Evolutionary conservation across 2,888 invertebrate genomes (phyloP).

Genomic region (Sminthurides aquaticus): DNA sequence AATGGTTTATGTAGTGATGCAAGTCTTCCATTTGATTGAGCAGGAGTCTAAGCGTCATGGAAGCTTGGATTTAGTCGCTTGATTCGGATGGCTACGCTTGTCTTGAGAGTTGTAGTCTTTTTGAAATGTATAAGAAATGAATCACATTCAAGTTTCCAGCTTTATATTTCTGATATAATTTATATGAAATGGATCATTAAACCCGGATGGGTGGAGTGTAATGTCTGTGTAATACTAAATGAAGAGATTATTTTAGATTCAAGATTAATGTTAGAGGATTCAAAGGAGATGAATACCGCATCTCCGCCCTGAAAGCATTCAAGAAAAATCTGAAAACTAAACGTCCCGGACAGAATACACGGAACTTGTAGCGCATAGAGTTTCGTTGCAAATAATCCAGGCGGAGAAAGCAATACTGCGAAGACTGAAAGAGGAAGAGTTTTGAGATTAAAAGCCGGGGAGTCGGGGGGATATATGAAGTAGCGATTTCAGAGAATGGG

Average conservation of each 20-base stretch:
- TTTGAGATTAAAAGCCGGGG: too few species aligned
- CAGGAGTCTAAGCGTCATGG: background rate
- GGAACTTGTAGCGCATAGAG: too few species aligned
- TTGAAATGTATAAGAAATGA: background rate
- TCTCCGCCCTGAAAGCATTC: background rate
- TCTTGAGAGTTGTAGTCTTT: background rate
- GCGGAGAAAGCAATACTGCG: too few species aligned
- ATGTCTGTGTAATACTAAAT: background rate
- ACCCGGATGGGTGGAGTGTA: background rate
- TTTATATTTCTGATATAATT: background rate
- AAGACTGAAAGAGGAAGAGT: too few species aligned
- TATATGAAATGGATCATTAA: background rate
- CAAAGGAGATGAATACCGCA: background rate
- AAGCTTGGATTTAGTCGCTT: background rate
- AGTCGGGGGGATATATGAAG: too few species aligned
- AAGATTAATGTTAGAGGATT: too few species aligned
- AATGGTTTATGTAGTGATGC: background rate
- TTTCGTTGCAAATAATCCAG: too few species aligned
- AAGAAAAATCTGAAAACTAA: too few species aligned
- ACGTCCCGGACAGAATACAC: too few species aligned
- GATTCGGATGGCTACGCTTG: background rate
- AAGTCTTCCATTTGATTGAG: background rate
- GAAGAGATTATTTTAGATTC: background rate
- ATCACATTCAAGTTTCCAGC: background rate
- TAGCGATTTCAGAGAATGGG: too few species aligned